These are phyloP conservation scores for Mastigias papua DNA, from an alignment of 30 jellyfish, hydroid and myxozoan genomes.

Conservation along the genomic window DNA sequence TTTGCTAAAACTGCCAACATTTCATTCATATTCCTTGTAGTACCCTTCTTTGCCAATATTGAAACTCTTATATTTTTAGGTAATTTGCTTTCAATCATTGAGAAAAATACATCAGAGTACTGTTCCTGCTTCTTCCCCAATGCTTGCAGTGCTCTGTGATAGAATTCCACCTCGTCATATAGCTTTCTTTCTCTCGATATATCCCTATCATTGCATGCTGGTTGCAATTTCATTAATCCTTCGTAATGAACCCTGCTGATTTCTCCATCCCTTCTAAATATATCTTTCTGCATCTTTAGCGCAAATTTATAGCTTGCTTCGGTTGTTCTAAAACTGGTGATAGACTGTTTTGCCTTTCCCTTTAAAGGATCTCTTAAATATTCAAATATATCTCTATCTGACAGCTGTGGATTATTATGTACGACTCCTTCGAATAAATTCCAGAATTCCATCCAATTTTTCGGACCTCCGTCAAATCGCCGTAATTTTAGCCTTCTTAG, in stretches of 20 bases:
- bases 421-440: slow-evolving; percentile 23
- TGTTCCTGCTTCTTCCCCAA: slow-evolving; percentile 37
- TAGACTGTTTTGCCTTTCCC: not conserved
- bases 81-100: slow-evolving; percentile 37
- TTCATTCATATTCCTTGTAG: slow-evolving; percentile 11
- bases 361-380: slow-evolving; percentile 1
- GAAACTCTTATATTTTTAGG: slow-evolving; percentile 35
- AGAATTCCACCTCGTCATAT: slow-evolving; percentile 9
- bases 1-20: slow-evolving; percentile 22
- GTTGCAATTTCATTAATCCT: slow-evolving; percentile 17
- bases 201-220: slow-evolving; percentile 12
- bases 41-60: slow-evolving; percentile 12
- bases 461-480: slow-evolving; percentile 1
- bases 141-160: slow-evolving; percentile 28
- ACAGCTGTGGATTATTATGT: not conserved
- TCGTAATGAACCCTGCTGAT: slow-evolving; percentile 37
- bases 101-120: slow-evolving; percentile 43
- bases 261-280: slow-evolving; percentile 35
- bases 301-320: slow-evolving; percentile 32
- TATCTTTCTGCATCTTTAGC: slow-evolving; percentile 32
- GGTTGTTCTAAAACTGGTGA: slow-evolving; percentile 25
- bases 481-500: not conserved
- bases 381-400: slow-evolving; percentile 18
- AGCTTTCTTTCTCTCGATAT: not conserved
- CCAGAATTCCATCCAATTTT: slow-evolving; percentile 43